Evolutionary conservation across 64 coral and sea anemone species (phyloP).

Genomic region (Montipora capricornis): DNA sequence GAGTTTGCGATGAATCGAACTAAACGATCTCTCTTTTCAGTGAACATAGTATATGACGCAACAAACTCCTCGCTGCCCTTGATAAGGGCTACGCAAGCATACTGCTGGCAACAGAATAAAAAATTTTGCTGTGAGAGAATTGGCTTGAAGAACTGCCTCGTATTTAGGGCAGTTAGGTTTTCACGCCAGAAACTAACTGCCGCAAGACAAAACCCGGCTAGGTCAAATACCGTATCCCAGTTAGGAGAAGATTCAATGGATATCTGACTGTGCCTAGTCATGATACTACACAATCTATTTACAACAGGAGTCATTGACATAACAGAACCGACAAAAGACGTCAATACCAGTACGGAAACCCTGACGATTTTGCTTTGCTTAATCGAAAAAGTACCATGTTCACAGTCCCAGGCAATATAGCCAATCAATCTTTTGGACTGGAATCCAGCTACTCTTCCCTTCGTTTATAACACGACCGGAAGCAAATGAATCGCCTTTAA

Average conservation of each 20-base stretch:
- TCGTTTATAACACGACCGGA: constrained; percentile 54
- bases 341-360: not conserved
- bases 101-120: constrained; percentile 52
- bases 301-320: constrained; percentile 52
- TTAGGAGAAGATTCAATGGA: constrained; percentile 17
- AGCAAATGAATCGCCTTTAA: not conserved
- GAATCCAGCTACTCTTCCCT: constrained; percentile 48
- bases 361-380: constrained; percentile 10
- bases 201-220: constrained; percentile 33
- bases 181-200: not conserved
- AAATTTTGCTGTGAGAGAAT: not conserved
- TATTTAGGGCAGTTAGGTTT: too few relatives aligned
- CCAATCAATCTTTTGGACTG: constrained; percentile 40
- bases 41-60: constrained; percentile 5
- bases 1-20: constrained; percentile 38
- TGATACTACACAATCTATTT: constrained; percentile 23
- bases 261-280: constrained; percentile 39
- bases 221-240: constrained; percentile 26
- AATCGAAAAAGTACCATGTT: not conserved
- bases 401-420: constrained; percentile 41
- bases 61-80: not conserved
- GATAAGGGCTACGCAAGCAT: constrained; percentile 32
- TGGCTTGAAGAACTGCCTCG: not conserved
- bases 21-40: constrained; percentile 30
- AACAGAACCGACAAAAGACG: constrained; percentile 43